Evolutionary conservation across 2,888 invertebrate genomes (phyloP), one percentile per base, ranked within the genome.

Genomic region (Andricus curvator): DNA sequence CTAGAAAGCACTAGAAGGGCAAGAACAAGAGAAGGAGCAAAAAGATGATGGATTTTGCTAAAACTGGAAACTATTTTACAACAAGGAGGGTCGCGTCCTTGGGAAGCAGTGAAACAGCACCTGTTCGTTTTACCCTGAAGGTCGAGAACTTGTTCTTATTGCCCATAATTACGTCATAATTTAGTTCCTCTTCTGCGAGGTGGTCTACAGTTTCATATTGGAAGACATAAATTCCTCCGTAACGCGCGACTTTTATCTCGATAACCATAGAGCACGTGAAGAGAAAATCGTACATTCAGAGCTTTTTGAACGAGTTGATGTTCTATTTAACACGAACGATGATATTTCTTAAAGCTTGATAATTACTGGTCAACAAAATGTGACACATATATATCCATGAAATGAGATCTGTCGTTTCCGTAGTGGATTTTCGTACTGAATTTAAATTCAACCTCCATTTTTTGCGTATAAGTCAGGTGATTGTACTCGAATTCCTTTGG

Each of bases 221-320:
- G 29, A 33, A 29, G 29, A 11, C n/a, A 17, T 20, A 56, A 74
- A 74, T 74, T 70, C 29, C 33, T 20, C 33, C 33, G 20, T 20
- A 48, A 20, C 25, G 33, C 29, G 51, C 48, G 11, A 70, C 29
- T 51, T 70, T 20, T 22, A 22, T 51, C 25, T 70, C 17, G n/a
- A 48, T 44, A 1, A 48, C 17, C 17, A 17, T n/a, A 44, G 37
- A 41, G n/a, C 11, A 44, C 13, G 70, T 77, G 62, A 41, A 44
- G 79, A 79, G 74, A 76, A 77, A 79, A 78, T 84, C 81, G 79
- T 79, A 81, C 79, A 83, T 51, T 0, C 17, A 48, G 48, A 17
- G 0, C 4, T 5, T 48, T 48, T 48, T 48, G 0, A 17, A 48
- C 17, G 17, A 1, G 5, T 17, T 17, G 17, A 48, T 17, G 17